Evolutionary conservation across 2,888 invertebrate genomes (phyloP).

Genomic region (Tipula vernalis): DNA sequence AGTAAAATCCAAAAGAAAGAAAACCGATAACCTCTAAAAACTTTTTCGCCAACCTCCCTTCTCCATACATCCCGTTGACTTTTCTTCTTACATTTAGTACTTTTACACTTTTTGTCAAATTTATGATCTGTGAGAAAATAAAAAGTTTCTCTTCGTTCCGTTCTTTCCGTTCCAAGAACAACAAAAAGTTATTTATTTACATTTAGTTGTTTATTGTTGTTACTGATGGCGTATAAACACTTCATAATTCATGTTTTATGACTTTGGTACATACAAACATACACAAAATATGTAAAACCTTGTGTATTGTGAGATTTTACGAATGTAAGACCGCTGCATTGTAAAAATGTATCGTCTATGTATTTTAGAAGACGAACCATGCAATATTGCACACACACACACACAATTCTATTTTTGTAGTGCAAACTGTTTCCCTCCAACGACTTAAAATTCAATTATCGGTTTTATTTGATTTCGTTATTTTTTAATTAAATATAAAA

Average conservation of each 20-base stretch:
- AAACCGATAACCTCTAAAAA: not conserved
- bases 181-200: not conserved
- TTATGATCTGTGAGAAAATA: not conserved
- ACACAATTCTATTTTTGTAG: too few species aligned
- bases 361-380: too few species aligned
- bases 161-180: not conserved
- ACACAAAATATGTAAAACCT: not conserved
- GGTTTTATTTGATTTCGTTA: not conserved
- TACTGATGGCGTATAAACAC: not conserved
- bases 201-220: not conserved
- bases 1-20: not conserved
- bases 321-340: too few species aligned
- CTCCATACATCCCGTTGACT: not conserved
- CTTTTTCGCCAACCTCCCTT: not conserved
- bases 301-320: too few species aligned
- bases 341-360: too few species aligned
- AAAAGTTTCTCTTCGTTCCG: not conserved
- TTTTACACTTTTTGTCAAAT: not conserved
- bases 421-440: not conserved
- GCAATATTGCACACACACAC: too few species aligned
- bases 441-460: not conserved
- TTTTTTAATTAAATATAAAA: not conserved
- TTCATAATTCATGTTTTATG: not conserved
- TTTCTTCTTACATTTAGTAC: not conserved
- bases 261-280: not conserved